These are phyloP conservation scores for Leptopilina syphax DNA, from an alignment of 2,888 invertebrate genomes.

Conservation along the genomic window DNA sequence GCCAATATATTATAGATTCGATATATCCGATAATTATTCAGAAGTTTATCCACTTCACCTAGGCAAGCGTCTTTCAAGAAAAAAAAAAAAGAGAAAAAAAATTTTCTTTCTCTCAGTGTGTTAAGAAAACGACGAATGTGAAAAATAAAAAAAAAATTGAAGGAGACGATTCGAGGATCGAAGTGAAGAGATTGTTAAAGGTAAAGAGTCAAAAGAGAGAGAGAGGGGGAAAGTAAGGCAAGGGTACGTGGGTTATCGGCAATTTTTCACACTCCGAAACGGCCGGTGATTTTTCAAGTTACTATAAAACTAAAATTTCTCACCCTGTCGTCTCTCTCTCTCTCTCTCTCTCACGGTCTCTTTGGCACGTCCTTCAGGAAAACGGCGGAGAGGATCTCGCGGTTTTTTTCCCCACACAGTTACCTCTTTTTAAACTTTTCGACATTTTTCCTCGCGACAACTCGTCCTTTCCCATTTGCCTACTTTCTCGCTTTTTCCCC, in stretches of 20 bases:
- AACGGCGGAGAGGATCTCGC: slow-evolving; percentile 2
- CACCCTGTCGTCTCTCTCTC: slow-evolving; percentile 46
- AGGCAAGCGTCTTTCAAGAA: neutral
- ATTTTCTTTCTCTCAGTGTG: neutral
- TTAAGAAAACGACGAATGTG: neutral
- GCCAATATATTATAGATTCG: slow-evolving; percentile 45
- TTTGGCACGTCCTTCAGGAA: slow-evolving; percentile 47
- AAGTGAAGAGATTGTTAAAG: slow-evolving; percentile 10
- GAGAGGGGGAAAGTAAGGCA: neutral
- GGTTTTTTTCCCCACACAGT: slow-evolving; percentile 35
- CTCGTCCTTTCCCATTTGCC: slow-evolving; percentile 24
- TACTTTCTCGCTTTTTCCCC: slow-evolving; percentile 3
- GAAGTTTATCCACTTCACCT: slow-evolving; percentile 44
- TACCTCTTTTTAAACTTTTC: slow-evolving; percentile 40
- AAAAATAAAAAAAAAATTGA: neutral
- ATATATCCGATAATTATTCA: slow-evolving; percentile 54
- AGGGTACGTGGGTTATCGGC: slow-evolving; percentile 45
- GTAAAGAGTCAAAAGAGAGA: too few species aligned
- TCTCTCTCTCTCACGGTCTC: slow-evolving; percentile 38
- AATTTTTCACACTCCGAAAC: slow-evolving; percentile 48
- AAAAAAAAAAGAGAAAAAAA: neutral
- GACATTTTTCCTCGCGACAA: slow-evolving; percentile 37
- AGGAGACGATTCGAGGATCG: neutral
- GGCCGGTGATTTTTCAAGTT: slow-evolving; percentile 51
- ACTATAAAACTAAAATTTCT: slow-evolving; percentile 50